Evolutionary conservation across 2,113 vertebrate species (phyloP).

Genomic region (Tonatia bakeri): DNA sequence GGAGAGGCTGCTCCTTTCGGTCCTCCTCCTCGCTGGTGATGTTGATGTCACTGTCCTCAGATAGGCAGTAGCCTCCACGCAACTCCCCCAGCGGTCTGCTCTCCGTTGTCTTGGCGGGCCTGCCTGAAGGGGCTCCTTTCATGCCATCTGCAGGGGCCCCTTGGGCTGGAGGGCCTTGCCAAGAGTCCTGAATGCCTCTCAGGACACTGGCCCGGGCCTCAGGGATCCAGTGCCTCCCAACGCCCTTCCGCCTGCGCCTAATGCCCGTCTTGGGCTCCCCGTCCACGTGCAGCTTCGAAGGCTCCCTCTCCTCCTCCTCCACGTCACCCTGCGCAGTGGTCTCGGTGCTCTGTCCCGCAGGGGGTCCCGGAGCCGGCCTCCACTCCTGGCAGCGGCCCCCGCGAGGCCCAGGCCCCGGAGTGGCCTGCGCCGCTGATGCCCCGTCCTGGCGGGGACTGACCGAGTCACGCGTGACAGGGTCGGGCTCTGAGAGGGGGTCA

Average conservation of each 20-base stretch:
- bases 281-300: background rate
- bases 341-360: background rate
- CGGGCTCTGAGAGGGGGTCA: slow-evolving; percentile 78
- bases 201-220: slow-evolving; percentile 50
- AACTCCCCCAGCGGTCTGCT: background rate
- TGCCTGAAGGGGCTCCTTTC: background rate
- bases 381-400: slow-evolving; percentile 31
- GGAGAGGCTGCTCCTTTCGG: slow-evolving; percentile 30
- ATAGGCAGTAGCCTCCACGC: slow-evolving; percentile 51
- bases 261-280: slow-evolving; percentile 16
- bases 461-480: slow-evolving; percentile 56
- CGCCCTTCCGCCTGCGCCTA: slow-evolving; percentile 8
- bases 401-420: background rate
- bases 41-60: slow-evolving; percentile 88
- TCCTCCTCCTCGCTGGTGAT: slow-evolving; percentile 89
- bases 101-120: background rate
- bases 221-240: slow-evolving; percentile 42
- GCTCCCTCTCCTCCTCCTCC: background rate
- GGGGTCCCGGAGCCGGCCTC: background rate
- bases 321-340: background rate
- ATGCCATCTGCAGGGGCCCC: background rate
- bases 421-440: background rate
- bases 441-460: background rate
- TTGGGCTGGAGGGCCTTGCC: background rate
- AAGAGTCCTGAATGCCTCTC: slow-evolving; percentile 32